Base-by-base conservation (phyloP, 1,140 invertebrate species). In the Apis cerana region DNA sequence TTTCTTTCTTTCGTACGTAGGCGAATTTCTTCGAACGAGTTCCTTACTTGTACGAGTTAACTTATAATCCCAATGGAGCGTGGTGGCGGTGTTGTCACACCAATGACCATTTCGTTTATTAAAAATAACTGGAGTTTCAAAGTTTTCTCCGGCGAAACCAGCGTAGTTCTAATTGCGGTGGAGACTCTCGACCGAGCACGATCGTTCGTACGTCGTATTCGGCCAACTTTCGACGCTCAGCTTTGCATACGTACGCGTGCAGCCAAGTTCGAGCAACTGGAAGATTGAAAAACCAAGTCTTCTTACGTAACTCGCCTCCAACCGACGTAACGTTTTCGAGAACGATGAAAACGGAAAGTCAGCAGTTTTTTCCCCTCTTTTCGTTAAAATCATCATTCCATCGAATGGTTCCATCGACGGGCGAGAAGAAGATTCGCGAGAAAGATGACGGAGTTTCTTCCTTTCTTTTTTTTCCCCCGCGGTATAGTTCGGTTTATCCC, bases 201-300 rank as follows among this genome's bases (percentile, higher is more conserved):
- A 21, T 69, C n/a, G 64, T 71, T 61, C 58, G 33, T 48, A 67
- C 15, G 27, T 13, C 50, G 56, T 58, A 69, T 82, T 75, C 83
- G 19, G 50, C 52, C 50, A 82, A 82, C 59, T 82, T 82, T 65
- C 65, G 33, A 56, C 56, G 33, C 48, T 82, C 64, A 62, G 77
- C 68, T 80, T 83, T 80, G 71, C 72, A 84, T 81, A 84, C 59
- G 72, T 76, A 82, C 62, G 69, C 54, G 83, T 43, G 33, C 33
- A 33, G 21, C 27, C 19, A 76, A 81, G 67, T 76, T 75, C 62
- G 56, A 54, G 58, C 72, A 76, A 76, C 68, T 82, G 65, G 80
- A 62, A 82, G 80, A 82, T 82, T 82, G 80, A 74, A 80, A 83
- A 83, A 83, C 77, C 80, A 80, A 72, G 77, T 80, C 77, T 80